A percentile compares a stretch with the other conserved stretches of the same genome.
Conservation (phyloP, 1,140 invertebrate species). For the Periplaneta americana region DNA sequence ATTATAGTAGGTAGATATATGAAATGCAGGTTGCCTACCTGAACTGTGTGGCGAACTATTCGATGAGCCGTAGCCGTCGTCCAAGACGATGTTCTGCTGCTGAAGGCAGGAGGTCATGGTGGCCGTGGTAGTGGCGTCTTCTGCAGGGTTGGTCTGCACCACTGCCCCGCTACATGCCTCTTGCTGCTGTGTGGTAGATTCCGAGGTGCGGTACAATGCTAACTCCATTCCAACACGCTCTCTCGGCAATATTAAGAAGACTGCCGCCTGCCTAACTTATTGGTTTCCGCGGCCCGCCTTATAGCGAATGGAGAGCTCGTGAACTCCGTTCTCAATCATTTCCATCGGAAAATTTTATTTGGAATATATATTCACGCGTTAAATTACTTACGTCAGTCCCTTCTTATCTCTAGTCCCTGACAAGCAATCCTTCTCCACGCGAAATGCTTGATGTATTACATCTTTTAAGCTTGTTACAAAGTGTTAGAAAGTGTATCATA, state of each 20-base stretch:
- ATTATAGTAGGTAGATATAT: too few relatives aligned
- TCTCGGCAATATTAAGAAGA: not conserved
- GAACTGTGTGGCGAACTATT: slow-evolving; percentile 45
- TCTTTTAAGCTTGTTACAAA: too few relatives aligned
- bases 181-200: not conserved
- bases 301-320: not conserved
- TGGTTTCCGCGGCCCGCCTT: not conserved
- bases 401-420: too few relatives aligned
- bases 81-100: slow-evolving; percentile 29
- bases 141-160: not conserved
- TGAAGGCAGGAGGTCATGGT: not conserved
- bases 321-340: not conserved
- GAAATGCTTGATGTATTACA: too few relatives aligned
- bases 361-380: too few relatives aligned
- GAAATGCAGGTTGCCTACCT: slow-evolving; percentile 32
- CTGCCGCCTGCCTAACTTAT: not conserved
- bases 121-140: not conserved
- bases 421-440: too few relatives aligned
- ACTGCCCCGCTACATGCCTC: not conserved
- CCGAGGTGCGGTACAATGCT: not conserved
- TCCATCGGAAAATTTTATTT: not conserved
- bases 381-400: too few relatives aligned
- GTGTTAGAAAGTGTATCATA: too few relatives aligned
- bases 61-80: slow-evolving; percentile 46
- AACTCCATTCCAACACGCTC: not conserved